Base-by-base conservation (phyloP, 2,797 vertebrate genomes). In the Adelosebastes latens region DNA sequence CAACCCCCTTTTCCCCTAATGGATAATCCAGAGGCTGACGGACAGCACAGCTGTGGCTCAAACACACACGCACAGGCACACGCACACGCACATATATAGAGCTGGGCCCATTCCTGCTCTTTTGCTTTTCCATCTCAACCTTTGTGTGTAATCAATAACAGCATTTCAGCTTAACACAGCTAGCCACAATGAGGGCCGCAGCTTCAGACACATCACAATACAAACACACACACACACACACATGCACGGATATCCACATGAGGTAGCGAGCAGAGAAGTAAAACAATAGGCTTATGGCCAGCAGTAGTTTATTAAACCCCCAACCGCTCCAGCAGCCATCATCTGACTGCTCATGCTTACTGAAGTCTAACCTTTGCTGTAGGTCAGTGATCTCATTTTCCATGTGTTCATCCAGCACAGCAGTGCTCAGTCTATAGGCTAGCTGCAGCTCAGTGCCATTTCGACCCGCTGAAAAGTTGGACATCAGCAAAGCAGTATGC, bases 381-480 rank as follows among this genome's bases (percentile, higher is more conserved):
- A 93, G 90, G 93, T 92, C 92, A 93, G 81, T 75, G 83, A 91
- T 90, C 91, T 94, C 91, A 89, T 94, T 93, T 90, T 92, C 87
- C 87, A 82, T 20, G 77, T 79, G 89, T 87, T 88, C 89, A 78
- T 79, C 84, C 82, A 80, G 86, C 66, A 67, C 77, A 86, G 90
- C 85, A 82, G 86, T n/a, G 75, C 72, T 84, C 82, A 20, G 82
- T 86, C 83, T 74, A 77, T 78, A 79, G 71, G 81, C 76, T 31
- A 7, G 75, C 79, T 53, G 70, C 76, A 81, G 72, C 76, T 62
- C 86, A 5, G 16, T 79, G 86, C 84, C 84, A 77, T 81, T 85
- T 91, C 82, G 81, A 74, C 77, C 75, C 3, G 20, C 13, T n/a
- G 7, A 79, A 88, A 92, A 89, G 87, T 66, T 85, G 83, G 84